Conservation (phyloP, 1,140 invertebrate genomes). For the Drosophila malerkotliana region DNA sequence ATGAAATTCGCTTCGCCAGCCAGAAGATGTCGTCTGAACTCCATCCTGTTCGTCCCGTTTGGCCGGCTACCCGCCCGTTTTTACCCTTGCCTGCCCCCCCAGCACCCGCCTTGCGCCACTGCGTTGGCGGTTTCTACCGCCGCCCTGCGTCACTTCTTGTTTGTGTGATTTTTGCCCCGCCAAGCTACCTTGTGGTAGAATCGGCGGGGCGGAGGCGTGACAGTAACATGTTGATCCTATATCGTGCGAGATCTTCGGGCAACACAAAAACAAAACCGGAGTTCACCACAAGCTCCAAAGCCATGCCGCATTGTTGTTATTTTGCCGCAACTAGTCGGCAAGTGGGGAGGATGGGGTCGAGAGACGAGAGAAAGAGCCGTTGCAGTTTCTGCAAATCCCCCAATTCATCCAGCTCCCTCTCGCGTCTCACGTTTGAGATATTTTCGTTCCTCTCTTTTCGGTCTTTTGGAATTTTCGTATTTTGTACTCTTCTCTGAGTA, state of each 20-base stretch:
- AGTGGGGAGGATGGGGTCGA: neutral
- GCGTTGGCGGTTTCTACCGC: slow-evolving; percentile 44
- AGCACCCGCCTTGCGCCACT: slow-evolving; percentile 10
- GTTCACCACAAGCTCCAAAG: slow-evolving; percentile 28
- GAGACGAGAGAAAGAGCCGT: neutral
- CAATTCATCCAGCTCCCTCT: neutral
- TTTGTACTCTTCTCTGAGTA: neutral
- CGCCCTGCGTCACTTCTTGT: slow-evolving; percentile 72
- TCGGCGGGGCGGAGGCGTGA: slow-evolving; percentile 45
- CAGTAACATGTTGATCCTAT: slow-evolving; percentile 79
- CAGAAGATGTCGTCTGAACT: slow-evolving; percentile 44
- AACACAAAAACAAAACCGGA: slow-evolving; percentile 72
- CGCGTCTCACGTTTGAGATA: neutral
- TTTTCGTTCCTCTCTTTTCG: neutral
- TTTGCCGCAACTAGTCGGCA: slow-evolving; percentile 50
- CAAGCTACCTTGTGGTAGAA: slow-evolving; percentile 34
- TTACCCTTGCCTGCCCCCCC: too few species aligned
- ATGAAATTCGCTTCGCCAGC: slow-evolving; percentile 61
- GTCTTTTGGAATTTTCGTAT: too few species aligned
- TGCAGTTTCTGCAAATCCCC: neutral
- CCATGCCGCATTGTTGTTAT: slow-evolving; percentile 52
- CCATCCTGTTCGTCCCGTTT: slow-evolving; percentile 80
- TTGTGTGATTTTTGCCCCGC: slow-evolving; percentile 75
- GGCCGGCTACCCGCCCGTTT: slow-evolving; percentile 60
- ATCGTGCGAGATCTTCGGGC: slow-evolving; percentile 72